Conservation (phyloP, 2,888 invertebrate genomes). For the Drosophila helvetica region DNA sequence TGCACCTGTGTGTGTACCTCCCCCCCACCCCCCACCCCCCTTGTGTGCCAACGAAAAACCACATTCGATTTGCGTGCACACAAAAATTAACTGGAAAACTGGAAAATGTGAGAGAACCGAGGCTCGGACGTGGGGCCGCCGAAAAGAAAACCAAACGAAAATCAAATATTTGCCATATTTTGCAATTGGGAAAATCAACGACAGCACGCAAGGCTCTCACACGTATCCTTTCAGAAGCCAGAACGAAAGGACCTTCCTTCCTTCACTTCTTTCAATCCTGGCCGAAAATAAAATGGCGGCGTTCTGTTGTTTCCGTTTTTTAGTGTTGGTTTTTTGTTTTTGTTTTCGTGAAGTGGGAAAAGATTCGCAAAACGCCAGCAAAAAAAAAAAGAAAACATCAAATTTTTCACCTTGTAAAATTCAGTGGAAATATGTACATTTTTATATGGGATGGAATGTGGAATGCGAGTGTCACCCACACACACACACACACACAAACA, state of each 20-base stretch:
- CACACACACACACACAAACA: not conserved
- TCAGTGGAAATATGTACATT: slow-evolving; percentile 37
- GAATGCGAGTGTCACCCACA: slow-evolving; percentile 6
- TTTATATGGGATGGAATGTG: slow-evolving; percentile 30
- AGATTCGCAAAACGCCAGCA: slow-evolving; percentile 24
- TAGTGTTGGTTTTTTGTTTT: slow-evolving; percentile 7
- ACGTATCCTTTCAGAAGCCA: slow-evolving; percentile 24
- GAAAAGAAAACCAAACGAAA: slow-evolving; percentile 48
- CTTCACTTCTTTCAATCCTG: slow-evolving; percentile 30
- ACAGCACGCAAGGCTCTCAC: slow-evolving; percentile 46
- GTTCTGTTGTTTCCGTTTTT: slow-evolving; percentile 61
- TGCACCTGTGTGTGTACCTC: not conserved
- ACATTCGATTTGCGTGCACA: slow-evolving; percentile 64
- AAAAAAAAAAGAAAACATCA: slow-evolving; percentile 31
- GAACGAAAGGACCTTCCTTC: slow-evolving; percentile 18
- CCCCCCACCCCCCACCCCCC: too few relatives aligned
- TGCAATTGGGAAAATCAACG: slow-evolving; percentile 52
- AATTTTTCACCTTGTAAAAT: slow-evolving; percentile 63
- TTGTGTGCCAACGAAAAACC: too few relatives aligned
- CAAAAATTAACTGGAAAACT: slow-evolving; percentile 54
- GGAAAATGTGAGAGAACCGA: slow-evolving; percentile 19
- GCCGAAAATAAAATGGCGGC: slow-evolving; percentile 65
- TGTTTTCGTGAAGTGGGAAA: slow-evolving; percentile 14
- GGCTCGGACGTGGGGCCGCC: not conserved
- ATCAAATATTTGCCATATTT: slow-evolving; percentile 64